phyloP scores from a whole-genome alignment of 2,113 vertebrate genomes.

The Microtus richardsoni region DNA sequence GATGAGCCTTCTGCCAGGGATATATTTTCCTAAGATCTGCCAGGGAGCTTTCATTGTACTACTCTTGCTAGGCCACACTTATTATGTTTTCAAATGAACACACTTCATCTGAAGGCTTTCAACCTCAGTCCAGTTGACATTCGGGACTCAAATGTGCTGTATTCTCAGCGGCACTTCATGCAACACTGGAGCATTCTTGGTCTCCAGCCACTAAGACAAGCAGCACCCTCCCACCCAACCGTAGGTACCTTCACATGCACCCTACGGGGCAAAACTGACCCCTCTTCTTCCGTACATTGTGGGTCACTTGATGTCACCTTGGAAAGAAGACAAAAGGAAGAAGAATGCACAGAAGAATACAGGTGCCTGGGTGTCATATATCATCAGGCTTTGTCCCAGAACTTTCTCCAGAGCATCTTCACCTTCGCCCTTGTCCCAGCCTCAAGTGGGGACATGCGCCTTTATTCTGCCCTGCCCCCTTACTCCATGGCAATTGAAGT shows the following conservation, averaged over 20 bases:
- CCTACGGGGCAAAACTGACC: rapidly evolving
- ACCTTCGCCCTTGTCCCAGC: background rate
- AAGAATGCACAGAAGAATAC: rapidly evolving
- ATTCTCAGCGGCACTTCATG: background rate
- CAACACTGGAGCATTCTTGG: background rate
- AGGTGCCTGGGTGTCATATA: too few relatives aligned
- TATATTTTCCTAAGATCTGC: background rate
- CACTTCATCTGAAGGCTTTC: background rate
- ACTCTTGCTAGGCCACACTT: background rate
- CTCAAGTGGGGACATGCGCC: background rate
- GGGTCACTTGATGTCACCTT: background rate
- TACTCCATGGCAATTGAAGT: background rate
- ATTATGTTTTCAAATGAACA: background rate
- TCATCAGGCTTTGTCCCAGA: background rate
- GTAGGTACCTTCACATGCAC: background rate
- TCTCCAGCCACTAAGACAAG: background rate
- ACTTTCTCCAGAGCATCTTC: background rate
- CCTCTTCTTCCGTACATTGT: rapidly evolving
- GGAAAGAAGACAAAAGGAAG: background rate
- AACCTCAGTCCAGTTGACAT: background rate
- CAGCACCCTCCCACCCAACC: background rate
- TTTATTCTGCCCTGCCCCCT: rapidly evolving
- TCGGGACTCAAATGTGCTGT: background rate
- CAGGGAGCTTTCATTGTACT: background rate
- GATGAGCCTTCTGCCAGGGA: background rate